Evolutionary conservation across 2,888 invertebrate species (phyloP).

Genomic region (Apeira syringaria): DNA sequence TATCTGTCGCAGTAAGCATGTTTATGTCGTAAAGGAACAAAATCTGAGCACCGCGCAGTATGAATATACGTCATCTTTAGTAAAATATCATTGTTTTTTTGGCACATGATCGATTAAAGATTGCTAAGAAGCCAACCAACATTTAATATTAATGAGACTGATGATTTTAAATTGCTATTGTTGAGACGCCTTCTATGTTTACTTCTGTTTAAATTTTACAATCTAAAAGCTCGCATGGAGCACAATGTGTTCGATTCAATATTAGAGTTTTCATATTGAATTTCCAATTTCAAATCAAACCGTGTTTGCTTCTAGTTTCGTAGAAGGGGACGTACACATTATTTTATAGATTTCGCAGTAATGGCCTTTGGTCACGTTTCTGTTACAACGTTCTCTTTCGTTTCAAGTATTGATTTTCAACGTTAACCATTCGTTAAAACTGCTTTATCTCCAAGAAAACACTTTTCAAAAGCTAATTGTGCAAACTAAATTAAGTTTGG

Average conservation of each 20-base stretch:
- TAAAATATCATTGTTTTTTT: too few relatives aligned
- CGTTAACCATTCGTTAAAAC: conserved; percentile 36
- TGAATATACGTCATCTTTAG: too few relatives aligned
- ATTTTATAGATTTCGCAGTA: conserved; percentile 23
- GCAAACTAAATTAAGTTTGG: conserved; percentile 62
- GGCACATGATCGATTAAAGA: too few relatives aligned
- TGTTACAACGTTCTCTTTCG: conserved; percentile 22
- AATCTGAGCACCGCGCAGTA: too few relatives aligned
- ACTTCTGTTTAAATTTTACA: too few relatives aligned
- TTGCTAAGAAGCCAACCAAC: too few relatives aligned
- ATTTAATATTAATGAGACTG: too few relatives aligned
- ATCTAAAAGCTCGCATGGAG: too few relatives aligned
- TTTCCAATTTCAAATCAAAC: conserved; percentile 9
- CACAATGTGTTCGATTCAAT: conserved; percentile 3
- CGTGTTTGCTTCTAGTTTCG: conserved; percentile 7
- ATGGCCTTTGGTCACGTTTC: conserved; percentile 21
- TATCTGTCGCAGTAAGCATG: too few relatives aligned
- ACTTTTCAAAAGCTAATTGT: conserved; percentile 62
- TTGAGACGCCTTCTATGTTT: too few relatives aligned
- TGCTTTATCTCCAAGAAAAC: conserved; percentile 43
- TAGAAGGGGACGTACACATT: conserved; percentile 12
- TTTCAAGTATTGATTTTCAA: conserved; percentile 28
- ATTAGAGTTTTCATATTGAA: conserved; percentile 12
- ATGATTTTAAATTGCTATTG: too few relatives aligned
- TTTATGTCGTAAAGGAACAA: too few relatives aligned